Percentiles rank a stretch among this genome's conserved stretches.
phyloP scores from a whole-genome alignment of 92 coral and sea anemone genomes.

The Epizoanthus ramosus region DNA sequence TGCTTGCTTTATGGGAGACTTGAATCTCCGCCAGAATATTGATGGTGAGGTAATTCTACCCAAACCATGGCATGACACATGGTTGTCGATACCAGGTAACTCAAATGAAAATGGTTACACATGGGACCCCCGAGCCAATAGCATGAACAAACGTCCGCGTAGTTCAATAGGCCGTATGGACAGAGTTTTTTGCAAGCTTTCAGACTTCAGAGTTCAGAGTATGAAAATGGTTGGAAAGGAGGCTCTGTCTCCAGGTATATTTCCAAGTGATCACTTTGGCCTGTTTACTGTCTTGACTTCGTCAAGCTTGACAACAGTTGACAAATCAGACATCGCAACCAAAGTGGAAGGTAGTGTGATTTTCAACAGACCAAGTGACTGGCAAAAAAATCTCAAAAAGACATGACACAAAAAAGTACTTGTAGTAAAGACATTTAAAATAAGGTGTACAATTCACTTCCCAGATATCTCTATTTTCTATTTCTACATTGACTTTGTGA shows the following conservation, averaged over 20 bases:
- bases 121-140: conserved; percentile 50
- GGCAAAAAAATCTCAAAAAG: conserved; percentile 25
- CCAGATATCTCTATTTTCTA: too few relatives aligned
- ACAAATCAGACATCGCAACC: not conserved
- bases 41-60: conserved; percentile 70
- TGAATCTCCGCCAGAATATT: conserved; percentile 51
- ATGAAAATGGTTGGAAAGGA: conserved; percentile 44
- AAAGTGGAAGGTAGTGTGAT: conserved; percentile 1
- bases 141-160: conserved; percentile 24
- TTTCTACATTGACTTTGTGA: too few relatives aligned
- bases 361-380: conserved; percentile 58
- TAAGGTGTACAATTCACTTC: too few relatives aligned
- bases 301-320: not conserved
- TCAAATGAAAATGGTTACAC: conserved; percentile 61
- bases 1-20: conserved; percentile 72
- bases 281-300: conserved; percentile 41
- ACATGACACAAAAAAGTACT: too few relatives aligned
- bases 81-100: conserved; percentile 54
- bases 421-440: too few relatives aligned
- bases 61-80: conserved; percentile 59
- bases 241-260: conserved; percentile 21
- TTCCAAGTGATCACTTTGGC: conserved; percentile 72
- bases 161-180: conserved; percentile 52
- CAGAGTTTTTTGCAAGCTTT: conserved; percentile 66
- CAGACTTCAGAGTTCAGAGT: conserved; percentile 47